Evolutionary conservation across 1,140 invertebrate species (phyloP), one percentile per base, ranked within the genome.

Genomic region (Papilio machaon): DNA sequence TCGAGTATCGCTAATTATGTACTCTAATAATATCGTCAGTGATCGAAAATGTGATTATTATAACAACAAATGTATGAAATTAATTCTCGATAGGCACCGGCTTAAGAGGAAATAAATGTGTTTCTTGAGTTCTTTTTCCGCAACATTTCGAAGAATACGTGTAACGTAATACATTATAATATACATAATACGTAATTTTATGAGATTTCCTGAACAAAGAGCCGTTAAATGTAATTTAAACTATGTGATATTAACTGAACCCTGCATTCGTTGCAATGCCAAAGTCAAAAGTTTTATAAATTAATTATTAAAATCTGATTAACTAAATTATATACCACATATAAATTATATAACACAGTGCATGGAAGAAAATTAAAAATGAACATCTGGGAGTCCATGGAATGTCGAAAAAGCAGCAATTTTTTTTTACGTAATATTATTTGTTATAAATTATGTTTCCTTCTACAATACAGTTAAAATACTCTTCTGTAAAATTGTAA

Each of bases 41-140:
- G 52, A 77, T 77, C 52, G 75, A 77, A 58, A 58, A 58, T 58
- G 9, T 13, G 75, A 35, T 52, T 46, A 77, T 77, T 58, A 77
- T 58, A 58, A 49, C 7, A 64, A 46, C 76, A 79, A 79, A 79
- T 58, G 64, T 35, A 19, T 46, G 10, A 49, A 47, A 75, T 30
- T 38, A 38, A 30, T 49, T 49, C 3, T 47, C 17, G 15, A 23
- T 47, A 13, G 73, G 19, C 49, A 19, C 23, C n/a, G 19, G 46
- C 73, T 47, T 46, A 49, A 49, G 46, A 75, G 73, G 5, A 75
- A 75, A 75, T 23, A 75, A 38, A 38, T 23, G 13, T 49, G 9
- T 75, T 23, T 49, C 7, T 23, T 46, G 73, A 2, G 10, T 17
- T 64, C 3, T 64, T 30, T 64, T 64, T 64, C 23, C 60, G 19